Percentiles rank a stretch among this genome's conserved stretches.
Conservation (phyloP, 2,113 vertebrate genomes). For the Peromyscus californicus region DNA sequence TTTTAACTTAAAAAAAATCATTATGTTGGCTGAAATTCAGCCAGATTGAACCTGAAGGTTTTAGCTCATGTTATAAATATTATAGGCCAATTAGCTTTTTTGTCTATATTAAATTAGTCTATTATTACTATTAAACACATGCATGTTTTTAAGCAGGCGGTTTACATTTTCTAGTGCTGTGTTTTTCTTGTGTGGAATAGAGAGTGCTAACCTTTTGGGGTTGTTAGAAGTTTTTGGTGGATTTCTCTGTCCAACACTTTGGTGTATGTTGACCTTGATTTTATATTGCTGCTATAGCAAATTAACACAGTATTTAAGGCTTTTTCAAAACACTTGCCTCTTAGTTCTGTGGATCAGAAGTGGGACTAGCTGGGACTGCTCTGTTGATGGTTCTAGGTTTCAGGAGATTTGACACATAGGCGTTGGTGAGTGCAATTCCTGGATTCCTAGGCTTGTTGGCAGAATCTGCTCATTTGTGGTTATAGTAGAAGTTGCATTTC, state of each 20-base stretch:
- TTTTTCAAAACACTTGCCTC: background rate
- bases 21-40: background rate
- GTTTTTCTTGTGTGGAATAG: background rate
- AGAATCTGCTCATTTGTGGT: background rate
- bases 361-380: background rate
- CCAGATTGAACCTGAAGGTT: background rate
- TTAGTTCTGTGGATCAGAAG: background rate
- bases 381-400: background rate
- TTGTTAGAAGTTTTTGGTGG: constrained; percentile 15
- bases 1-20: background rate
- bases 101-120: background rate
- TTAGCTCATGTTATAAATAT: background rate
- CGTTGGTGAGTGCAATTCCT: background rate
- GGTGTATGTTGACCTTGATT: background rate
- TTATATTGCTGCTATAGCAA: background rate
- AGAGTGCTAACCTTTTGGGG: background rate
- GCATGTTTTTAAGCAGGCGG: background rate
- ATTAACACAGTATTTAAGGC: background rate
- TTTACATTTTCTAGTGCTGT: background rate
- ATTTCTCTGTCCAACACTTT: background rate
- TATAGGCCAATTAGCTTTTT: background rate
- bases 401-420: background rate
- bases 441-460: background rate
- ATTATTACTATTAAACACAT: too few species aligned
- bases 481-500: background rate